Percentiles rank a stretch among this genome's conserved stretches.
Evolutionary conservation across 2,113 vertebrate species (phyloP).

Genomic region (Istiophorus platypterus): DNA sequence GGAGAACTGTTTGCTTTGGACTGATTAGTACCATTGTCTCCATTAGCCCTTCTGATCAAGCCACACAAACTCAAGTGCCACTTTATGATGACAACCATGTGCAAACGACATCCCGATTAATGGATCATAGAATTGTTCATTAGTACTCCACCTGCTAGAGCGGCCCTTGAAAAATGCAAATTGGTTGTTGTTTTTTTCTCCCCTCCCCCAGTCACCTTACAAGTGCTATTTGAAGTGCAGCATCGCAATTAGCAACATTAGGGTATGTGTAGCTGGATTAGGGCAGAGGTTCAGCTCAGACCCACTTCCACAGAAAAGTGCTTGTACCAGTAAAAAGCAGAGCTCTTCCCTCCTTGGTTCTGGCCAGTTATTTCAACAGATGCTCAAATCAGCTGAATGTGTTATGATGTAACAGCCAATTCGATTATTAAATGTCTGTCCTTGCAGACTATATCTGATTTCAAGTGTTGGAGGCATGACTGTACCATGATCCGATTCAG

Average conservation of each 20-base stretch:
- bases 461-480: conserved; percentile 24
- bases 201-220: conserved; percentile 66
- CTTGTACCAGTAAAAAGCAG: conserved; percentile 32
- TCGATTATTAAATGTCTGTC: conserved; percentile 50
- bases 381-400: conserved; percentile 27
- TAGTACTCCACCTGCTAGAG: conserved; percentile 73
- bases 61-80: conserved; percentile 68
- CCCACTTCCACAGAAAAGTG: conserved; percentile 48
- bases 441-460: conserved; percentile 34
- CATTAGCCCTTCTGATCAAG: conserved; percentile 66
- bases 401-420: conserved; percentile 38
- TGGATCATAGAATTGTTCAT: conserved; percentile 79
- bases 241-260: conserved; percentile 53
- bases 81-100: conserved; percentile 59
- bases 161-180: conserved; percentile 72
- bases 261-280: conserved; percentile 50
- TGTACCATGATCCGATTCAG: conserved; percentile 45
- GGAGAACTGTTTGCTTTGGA: conserved; percentile 60
- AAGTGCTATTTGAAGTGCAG: conserved; percentile 70
- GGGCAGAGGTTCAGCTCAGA: conserved; percentile 48
- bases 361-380: conserved; percentile 37
- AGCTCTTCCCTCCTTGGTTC: conserved; percentile 4
- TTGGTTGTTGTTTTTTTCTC: conserved; percentile 62
- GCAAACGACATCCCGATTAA: conserved; percentile 74
- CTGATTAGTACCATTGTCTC: conserved; percentile 74